A percentile compares a stretch with the other conserved stretches of the same genome.
These are phyloP conservation scores for Gallinago paraguaiae DNA, from an alignment of 2,113 vertebrate species.

Conservation along the genomic window DNA sequence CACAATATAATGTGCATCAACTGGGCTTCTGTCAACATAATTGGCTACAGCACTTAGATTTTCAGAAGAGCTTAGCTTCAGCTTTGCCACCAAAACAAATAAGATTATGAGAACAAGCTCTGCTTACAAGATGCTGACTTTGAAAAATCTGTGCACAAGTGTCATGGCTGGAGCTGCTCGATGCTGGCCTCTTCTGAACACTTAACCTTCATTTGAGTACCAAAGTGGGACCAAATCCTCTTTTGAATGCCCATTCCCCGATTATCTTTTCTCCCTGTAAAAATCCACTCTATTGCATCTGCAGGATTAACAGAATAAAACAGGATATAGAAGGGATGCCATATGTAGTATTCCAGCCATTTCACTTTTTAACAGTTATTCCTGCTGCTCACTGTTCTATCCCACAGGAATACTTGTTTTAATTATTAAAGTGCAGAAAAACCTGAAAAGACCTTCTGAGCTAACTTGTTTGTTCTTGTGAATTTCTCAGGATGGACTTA, in stretches of 20 bases:
- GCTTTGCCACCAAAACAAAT: constrained; percentile 45
- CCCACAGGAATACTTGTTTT: not conserved
- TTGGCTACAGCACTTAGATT: constrained; percentile 15
- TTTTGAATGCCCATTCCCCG: not conserved
- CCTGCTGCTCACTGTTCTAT: not conserved
- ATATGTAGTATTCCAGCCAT: not conserved
- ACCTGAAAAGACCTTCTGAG: not conserved
- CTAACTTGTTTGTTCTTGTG: not conserved
- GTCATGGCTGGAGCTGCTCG: not conserved
- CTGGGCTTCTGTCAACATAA: not conserved
- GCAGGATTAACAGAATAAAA: not conserved
- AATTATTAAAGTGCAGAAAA: not conserved
- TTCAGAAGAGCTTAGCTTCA: constrained; percentile 14
- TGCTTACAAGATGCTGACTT: constrained; percentile 7
- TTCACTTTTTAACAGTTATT: not conserved
- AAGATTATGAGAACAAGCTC: constrained; percentile 20
- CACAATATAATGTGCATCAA: not conserved
- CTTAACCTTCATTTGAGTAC: constrained; percentile 9
- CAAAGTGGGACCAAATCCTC: not conserved
- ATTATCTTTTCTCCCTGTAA: not conserved
- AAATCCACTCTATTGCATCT: not conserved
- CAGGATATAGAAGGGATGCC: not conserved
- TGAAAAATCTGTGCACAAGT: not conserved
- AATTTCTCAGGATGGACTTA: not conserved
- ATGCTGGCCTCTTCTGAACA: not conserved